Percentiles rank a stretch among this genome's conserved stretches.
These are phyloP conservation scores for Zosterops borbonicus DNA, from an alignment of 2,113 vertebrate genomes.

Conservation along the genomic window DNA sequence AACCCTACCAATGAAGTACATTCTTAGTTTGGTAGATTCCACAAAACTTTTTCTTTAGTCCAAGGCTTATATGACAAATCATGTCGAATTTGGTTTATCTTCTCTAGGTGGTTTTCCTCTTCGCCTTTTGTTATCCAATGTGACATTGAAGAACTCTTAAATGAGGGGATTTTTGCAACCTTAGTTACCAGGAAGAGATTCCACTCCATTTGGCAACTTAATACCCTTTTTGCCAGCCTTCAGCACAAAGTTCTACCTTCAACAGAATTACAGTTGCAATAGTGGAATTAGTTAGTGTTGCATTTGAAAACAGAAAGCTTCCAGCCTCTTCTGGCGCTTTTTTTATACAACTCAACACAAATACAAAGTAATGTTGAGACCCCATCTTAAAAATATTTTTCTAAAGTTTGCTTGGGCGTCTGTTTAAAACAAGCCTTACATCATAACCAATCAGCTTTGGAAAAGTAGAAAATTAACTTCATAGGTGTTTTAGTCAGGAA, in stretches of 20 bases:
- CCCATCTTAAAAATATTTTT: background rate
- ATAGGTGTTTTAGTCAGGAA: background rate
- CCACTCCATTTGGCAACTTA: background rate
- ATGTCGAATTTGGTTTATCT: background rate
- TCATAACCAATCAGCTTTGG: background rate
- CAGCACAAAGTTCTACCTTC: background rate
- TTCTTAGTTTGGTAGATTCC: background rate
- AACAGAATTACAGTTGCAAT: background rate
- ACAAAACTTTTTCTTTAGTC: background rate
- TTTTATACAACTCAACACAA: background rate
- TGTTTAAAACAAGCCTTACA: background rate
- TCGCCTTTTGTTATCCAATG: background rate
- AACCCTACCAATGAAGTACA: background rate
- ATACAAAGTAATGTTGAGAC: background rate
- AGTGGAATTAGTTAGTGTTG: background rate
- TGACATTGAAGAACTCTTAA: background rate
- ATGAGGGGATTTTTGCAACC: fast-evolving
- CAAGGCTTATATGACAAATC: background rate
- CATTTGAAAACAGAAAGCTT: background rate
- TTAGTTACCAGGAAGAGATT: background rate
- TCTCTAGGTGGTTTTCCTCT: background rate
- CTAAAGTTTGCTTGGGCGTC: background rate
- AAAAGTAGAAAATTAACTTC: background rate
- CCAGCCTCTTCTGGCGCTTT: background rate
- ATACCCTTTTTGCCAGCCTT: background rate